phyloP scores from a whole-genome alignment of 2,113 vertebrate genomes.

The Saccopteryx leptura region DNA sequence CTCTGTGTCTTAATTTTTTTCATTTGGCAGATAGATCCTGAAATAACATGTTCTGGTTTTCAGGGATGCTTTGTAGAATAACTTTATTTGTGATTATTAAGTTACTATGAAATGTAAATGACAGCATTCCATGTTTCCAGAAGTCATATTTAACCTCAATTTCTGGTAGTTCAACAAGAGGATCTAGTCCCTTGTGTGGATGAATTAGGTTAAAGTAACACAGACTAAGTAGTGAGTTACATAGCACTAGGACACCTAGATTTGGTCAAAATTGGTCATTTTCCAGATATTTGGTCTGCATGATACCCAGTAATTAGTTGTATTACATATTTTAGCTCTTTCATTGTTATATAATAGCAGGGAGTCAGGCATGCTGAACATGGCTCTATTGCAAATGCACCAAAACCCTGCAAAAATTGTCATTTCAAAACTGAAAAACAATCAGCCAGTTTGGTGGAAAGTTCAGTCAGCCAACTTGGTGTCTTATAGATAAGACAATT shows the following conservation, averaged over 20 bases:
- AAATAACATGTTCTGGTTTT: slow-evolving; percentile 24
- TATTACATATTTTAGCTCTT: background rate
- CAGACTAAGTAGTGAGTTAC: background rate
- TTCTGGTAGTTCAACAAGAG: background rate
- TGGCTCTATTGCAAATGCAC: background rate
- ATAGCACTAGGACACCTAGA: background rate
- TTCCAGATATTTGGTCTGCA: background rate
- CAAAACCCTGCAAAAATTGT: background rate
- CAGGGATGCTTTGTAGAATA: background rate
- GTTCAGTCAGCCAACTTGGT: background rate
- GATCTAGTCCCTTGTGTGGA: background rate
- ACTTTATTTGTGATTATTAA: background rate
- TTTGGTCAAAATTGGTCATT: slow-evolving; percentile 19
- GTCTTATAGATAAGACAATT: background rate
- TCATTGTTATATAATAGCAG: background rate
- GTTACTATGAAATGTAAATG: slow-evolving; percentile 24
- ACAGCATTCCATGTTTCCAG: background rate
- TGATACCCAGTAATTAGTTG: background rate
- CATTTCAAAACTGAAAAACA: slow-evolving; percentile 17
- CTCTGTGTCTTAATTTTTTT: background rate
- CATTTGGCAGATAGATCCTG: slow-evolving; percentile 30
- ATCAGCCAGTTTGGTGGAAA: background rate
- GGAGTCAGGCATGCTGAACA: background rate
- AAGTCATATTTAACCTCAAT: background rate
- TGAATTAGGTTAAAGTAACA: slow-evolving; percentile 9